Evolutionary conservation across 1,140 invertebrate species (phyloP), one percentile per base, ranked within the genome.

Genomic region (Magallana angulata): DNA sequence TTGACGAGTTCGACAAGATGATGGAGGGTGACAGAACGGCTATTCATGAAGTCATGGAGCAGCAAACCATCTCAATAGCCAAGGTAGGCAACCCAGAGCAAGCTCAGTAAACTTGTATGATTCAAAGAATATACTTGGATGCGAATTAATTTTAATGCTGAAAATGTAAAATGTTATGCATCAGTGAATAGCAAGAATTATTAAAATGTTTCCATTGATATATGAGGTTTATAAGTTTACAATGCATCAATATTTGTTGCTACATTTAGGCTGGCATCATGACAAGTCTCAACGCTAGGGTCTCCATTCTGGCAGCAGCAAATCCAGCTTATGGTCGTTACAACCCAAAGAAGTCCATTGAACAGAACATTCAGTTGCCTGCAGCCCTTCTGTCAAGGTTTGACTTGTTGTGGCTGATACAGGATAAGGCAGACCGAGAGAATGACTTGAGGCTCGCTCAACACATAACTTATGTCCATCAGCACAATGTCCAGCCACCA

Each of bases 1-100:
- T 99, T 94, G 99, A 99, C 94, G 99, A 99, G 95, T 99, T 99
- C 95, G 99, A 99, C 95, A 99, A 99, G 83, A 99, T 99, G 99
- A 97, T 98, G 71, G 99, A 99, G 87, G 94, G 94, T 14, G 99
- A 99, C 95, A 96, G 99, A 92, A 99, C 98, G 0, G 98, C 99
- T 64, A 99, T 99, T 91, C 99, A 99, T 94, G 99, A 99, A 95
- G 96, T 96, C 4, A 99, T 99, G 99, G 99, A 99, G 96, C 99
- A 99, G 93, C 99, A 99, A 95, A 99, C 99, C 1, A 99, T 99
- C 90, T 99, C 98, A 71, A 99, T 99, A 94, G 99, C 99, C 12
- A 99, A 99, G 96, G 97, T 97, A 88, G 88, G 84, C 1, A 14
- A 1, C 18, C 12, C 88, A 57, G 18, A 48, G 36, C 36, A 48